Conservation (phyloP, 1,140 invertebrate species). For the Sitophilus oryzae region DNA sequence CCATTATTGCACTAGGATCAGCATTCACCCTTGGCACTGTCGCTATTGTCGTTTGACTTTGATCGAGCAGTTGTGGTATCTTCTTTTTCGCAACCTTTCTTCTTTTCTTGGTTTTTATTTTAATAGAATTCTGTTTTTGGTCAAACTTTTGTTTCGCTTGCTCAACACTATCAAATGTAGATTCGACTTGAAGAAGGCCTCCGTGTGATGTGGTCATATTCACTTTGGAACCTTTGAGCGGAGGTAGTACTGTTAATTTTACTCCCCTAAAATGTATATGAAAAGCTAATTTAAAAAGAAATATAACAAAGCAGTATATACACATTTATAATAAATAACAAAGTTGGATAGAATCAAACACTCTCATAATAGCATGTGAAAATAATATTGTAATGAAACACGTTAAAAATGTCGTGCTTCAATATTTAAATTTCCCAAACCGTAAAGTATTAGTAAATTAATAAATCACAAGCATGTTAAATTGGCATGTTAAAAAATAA, state of each 20-base stretch:
- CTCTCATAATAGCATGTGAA: no score
- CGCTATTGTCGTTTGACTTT: slow-evolving; percentile 1
- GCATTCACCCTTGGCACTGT: slow-evolving; percentile 30
- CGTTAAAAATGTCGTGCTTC: no score
- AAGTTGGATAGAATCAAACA: no score
- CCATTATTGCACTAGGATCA: slow-evolving; percentile 57
- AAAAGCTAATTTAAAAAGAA: no score
- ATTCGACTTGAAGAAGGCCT: slow-evolving; percentile 67
- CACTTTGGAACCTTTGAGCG: slow-evolving; percentile 52
- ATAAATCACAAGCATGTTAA: no score
- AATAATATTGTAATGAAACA: no score
- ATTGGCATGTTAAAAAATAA: no score
- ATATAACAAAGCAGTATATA: no score
- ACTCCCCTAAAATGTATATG: slow-evolving; percentile 45
- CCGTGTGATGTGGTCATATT: slow-evolving; percentile 70
- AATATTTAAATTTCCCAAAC: no score
- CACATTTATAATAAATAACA: no score
- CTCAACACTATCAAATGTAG: slow-evolving; percentile 63
- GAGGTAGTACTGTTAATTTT: slow-evolving; percentile 63
- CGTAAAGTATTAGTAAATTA: no score
- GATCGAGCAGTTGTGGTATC: background rate
- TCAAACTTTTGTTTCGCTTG: slow-evolving; percentile 40
- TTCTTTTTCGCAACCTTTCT: slow-evolving; percentile 14
- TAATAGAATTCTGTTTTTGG: slow-evolving; percentile 28
- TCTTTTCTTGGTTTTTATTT: slow-evolving; percentile 17